Evolutionary conservation across 2,113 vertebrate species (phyloP).

Genomic region (Ginglymostoma cirratum): DNA sequence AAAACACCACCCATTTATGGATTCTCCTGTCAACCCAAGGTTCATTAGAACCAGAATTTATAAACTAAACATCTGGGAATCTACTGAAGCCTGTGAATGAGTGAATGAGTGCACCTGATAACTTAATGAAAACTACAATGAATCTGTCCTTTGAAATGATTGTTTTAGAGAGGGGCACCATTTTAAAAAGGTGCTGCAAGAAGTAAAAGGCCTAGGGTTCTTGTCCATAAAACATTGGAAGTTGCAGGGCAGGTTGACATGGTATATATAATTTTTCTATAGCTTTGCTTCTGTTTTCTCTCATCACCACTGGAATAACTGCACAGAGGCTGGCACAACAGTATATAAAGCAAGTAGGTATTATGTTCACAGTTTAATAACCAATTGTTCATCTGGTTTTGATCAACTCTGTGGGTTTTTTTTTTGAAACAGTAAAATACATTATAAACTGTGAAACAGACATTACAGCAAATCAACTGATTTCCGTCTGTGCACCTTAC

Average conservation of each 20-base stretch:
- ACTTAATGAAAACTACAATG: neutral
- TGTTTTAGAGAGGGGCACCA: neutral
- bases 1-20: too few species aligned
- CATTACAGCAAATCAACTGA: too few species aligned
- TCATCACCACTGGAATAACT: too few species aligned
- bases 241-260: neutral
- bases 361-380: too few species aligned
- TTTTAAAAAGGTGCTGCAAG: neutral
- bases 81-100: neutral
- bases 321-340: neutral
- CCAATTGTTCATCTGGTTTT: too few species aligned
- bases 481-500: too few species aligned
- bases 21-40: neutral
- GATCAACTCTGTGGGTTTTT: too few species aligned
- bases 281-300: too few species aligned
- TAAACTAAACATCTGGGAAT: neutral
- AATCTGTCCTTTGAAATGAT: neutral
- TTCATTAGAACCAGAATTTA: neutral
- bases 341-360: too few species aligned
- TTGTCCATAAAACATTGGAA: neutral
- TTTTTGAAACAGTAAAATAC: too few species aligned
- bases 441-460: too few species aligned
- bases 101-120: neutral
- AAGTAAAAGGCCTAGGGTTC: neutral
- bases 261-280: too few species aligned